These are phyloP conservation scores for Acleris emargana DNA, from an alignment of 2,888 invertebrate species.

Conservation along the genomic window DNA sequence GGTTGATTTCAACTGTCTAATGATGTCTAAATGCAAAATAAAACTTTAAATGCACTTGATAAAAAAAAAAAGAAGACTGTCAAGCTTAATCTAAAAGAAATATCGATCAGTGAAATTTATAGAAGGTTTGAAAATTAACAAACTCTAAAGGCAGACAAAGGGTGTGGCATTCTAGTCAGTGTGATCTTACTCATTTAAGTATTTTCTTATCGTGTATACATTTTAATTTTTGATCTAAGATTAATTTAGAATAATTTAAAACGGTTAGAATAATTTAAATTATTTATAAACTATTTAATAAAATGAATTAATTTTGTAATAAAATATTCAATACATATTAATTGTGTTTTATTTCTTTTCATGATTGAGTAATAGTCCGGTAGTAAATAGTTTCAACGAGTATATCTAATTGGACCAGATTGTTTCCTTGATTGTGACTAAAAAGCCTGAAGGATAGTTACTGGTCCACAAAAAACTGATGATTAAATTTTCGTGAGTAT, in stretches of 20 bases:
- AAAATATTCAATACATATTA: constrained; percentile 8
- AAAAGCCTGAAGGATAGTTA: no score
- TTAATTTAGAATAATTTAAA: constrained; percentile 22
- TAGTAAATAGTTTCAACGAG: no score
- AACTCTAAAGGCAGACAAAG: constrained; percentile 68
- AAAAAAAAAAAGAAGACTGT: not conserved
- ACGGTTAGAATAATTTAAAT: constrained; percentile 14
- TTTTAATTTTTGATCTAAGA: constrained; percentile 33
- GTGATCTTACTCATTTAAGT: constrained; percentile 63
- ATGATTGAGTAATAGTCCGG: no score
- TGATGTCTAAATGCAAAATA: no score
- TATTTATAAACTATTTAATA: constrained; percentile 20
- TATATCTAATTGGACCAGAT: no score
- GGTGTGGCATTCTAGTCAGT: constrained; percentile 83
- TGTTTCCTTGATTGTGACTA: no score
- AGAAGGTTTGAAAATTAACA: constrained; percentile 36
- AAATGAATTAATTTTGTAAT: constrained; percentile 33
- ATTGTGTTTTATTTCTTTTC: no score
- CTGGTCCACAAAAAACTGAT: no score
- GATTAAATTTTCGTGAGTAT: no score
- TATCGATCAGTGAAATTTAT: constrained; percentile 28
- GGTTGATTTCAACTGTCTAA: no score
- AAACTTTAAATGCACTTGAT: no score
- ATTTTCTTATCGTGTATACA: constrained; percentile 37
- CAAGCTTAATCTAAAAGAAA: not conserved